Evolutionary conservation across 1,140 invertebrate species (phyloP).

Genomic region (Vanessa atalanta): DNA sequence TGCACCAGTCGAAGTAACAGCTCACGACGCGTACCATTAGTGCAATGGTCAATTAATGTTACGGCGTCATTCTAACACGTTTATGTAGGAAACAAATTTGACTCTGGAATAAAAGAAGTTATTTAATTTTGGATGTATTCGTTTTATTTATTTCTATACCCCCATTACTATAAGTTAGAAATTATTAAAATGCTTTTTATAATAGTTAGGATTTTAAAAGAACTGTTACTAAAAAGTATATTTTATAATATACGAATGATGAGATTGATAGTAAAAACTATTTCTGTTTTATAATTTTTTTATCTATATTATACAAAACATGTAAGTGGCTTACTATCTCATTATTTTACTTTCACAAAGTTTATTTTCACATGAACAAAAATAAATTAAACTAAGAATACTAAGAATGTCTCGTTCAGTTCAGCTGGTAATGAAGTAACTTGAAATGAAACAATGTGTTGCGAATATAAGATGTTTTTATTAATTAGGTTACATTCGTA

Average conservation of each 20-base stretch:
- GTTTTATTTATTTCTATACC: constrained; percentile 60
- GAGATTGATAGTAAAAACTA: too few relatives aligned
- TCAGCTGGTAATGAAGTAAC: neutral
- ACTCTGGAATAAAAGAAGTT: constrained; percentile 81
- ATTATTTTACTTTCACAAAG: too few relatives aligned
- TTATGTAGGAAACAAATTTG: constrained; percentile 81
- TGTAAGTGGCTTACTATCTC: too few relatives aligned
- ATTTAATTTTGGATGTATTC: constrained; percentile 78
- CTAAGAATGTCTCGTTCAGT: too few relatives aligned
- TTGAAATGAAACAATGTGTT: constrained; percentile 36
- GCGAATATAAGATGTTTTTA: constrained; percentile 49
- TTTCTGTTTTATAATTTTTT: too few relatives aligned
- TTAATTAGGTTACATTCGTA: constrained; percentile 64
- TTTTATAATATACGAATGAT: too few relatives aligned
- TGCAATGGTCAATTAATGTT: constrained; percentile 75
- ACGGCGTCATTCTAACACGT: constrained; percentile 78
- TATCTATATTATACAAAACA: too few relatives aligned
- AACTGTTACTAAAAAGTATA: too few relatives aligned
- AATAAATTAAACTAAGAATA: too few relatives aligned
- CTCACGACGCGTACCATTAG: constrained; percentile 68
- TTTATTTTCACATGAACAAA: neutral
- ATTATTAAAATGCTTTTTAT: neutral
- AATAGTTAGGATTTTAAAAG: neutral
- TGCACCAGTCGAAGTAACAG: constrained; percentile 57
- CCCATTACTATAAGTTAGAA: neutral